Conservation (phyloP, 2,113 vertebrate species). For the Cromileptes altivelis region DNA sequence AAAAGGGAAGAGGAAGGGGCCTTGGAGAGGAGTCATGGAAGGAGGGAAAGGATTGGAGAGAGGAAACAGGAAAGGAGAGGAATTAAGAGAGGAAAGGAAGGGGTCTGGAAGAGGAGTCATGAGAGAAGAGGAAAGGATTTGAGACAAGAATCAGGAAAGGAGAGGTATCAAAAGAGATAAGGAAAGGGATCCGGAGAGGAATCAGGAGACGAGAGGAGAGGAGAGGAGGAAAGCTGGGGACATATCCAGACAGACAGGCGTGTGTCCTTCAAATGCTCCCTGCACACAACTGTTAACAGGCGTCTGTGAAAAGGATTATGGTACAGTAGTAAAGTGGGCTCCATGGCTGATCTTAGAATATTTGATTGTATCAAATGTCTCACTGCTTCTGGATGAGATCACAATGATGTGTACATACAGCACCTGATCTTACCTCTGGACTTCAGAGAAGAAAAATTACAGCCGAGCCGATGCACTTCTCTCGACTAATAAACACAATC, state of each 20-base stretch:
- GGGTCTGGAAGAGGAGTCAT: no score
- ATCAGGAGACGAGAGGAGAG: background rate
- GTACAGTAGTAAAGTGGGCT: constrained; percentile 53
- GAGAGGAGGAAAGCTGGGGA: constrained; percentile 1
- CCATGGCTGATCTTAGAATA: constrained; percentile 53
- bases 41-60: no score
- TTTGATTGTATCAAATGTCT: constrained; percentile 63
- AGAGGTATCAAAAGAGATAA: background rate
- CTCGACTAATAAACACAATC: background rate
- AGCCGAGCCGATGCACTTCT: constrained; percentile 2
- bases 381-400: constrained; percentile 46
- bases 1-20: no score
- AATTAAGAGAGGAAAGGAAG: no score
- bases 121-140: no score
- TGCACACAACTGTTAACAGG: constrained; percentile 52
- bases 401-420: constrained; percentile 7
- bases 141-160: no score
- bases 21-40: no score
- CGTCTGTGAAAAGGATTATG: constrained; percentile 77
- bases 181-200: background rate
- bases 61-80: no score
- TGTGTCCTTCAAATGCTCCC: constrained; percentile 62
- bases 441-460: background rate
- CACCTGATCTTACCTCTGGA: constrained; percentile 3
- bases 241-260: constrained; percentile 38